phyloP scores from a whole-genome alignment of 2,113 vertebrate genomes.

The Probosciger aterrimus region DNA sequence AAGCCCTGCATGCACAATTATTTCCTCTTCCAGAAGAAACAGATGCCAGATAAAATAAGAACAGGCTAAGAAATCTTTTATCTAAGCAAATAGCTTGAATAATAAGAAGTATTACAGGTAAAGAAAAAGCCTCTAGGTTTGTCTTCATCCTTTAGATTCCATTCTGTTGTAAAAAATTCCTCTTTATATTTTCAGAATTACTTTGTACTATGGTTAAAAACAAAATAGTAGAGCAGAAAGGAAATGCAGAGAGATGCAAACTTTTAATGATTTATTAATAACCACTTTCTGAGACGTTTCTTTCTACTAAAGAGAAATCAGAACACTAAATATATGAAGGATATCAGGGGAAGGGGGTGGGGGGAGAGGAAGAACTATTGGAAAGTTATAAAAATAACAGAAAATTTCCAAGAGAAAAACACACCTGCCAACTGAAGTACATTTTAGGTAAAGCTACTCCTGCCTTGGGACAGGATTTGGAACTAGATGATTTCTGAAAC shows the following conservation, averaged over 20 bases:
- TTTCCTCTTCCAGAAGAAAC: neutral
- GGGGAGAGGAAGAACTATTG: neutral
- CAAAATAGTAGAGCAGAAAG: constrained; percentile 1
- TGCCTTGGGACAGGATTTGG: neutral
- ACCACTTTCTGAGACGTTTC: constrained; percentile 56
- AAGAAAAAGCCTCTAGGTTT: neutral
- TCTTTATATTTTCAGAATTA: neutral
- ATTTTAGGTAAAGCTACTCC: neutral
- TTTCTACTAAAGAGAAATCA: constrained; percentile 54
- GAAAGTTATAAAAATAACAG: neutral
- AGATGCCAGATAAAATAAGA: neutral
- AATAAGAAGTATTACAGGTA: neutral
- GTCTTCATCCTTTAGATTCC: neutral
- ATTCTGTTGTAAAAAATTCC: neutral
- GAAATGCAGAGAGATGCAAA: constrained; percentile 55
- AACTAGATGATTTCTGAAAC: neutral
- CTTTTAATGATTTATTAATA: constrained; percentile 72
- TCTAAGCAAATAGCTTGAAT: neutral
- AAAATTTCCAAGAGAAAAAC: neutral
- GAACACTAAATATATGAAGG: constrained; percentile 51
- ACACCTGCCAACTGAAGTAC: neutral
- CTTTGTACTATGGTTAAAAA: constrained; percentile 25
- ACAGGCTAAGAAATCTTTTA: neutral
- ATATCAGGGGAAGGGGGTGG: neutral
- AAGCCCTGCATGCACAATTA: neutral